These are phyloP conservation scores for Pogonophryne albipinna DNA, from an alignment of 2,797 vertebrate species.

Conservation along the genomic window DNA sequence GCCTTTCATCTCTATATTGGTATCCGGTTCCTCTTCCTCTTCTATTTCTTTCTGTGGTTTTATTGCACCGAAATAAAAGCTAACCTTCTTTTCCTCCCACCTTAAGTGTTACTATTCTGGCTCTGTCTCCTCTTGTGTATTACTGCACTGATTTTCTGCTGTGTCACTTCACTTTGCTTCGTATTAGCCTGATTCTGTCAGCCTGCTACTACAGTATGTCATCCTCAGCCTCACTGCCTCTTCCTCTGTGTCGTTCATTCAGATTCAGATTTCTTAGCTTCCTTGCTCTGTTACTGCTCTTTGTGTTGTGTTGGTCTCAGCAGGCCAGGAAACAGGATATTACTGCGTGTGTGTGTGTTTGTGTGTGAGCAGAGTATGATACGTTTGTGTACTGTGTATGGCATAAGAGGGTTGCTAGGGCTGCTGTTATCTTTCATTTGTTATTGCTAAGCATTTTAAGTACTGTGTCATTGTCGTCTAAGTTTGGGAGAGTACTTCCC, in stretches of 20 bases:
- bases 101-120: slow-evolving; percentile 31
- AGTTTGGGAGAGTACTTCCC: neutral
- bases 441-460: slow-evolving; percentile 19
- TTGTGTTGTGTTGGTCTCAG: slow-evolving; percentile 55
- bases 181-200: slow-evolving; percentile 44
- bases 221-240: neutral
- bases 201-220: slow-evolving; percentile 13
- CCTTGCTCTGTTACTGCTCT: slow-evolving; percentile 37
- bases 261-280: slow-evolving; percentile 43
- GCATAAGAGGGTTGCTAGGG: slow-evolving; percentile 24
- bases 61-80: slow-evolving; percentile 17
- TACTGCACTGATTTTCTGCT: slow-evolving; percentile 23
- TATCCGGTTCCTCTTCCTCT: neutral
- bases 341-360: slow-evolving; percentile 34
- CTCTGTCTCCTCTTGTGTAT: slow-evolving; percentile 15
- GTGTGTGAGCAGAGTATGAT: slow-evolving; percentile 35
- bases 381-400: slow-evolving; percentile 21
- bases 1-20: neutral
- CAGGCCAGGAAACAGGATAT: slow-evolving; percentile 80
- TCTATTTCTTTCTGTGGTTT: slow-evolving; percentile 1
- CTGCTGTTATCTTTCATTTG: slow-evolving; percentile 38
- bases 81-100: neutral
- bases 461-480: neutral
- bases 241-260: slow-evolving; percentile 21
- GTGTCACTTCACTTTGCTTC: slow-evolving; percentile 36